These are phyloP conservation scores for Exaiptasia diaphana DNA, from an alignment of 64 coral and sea anemone genomes.

Conservation along the genomic window DNA sequence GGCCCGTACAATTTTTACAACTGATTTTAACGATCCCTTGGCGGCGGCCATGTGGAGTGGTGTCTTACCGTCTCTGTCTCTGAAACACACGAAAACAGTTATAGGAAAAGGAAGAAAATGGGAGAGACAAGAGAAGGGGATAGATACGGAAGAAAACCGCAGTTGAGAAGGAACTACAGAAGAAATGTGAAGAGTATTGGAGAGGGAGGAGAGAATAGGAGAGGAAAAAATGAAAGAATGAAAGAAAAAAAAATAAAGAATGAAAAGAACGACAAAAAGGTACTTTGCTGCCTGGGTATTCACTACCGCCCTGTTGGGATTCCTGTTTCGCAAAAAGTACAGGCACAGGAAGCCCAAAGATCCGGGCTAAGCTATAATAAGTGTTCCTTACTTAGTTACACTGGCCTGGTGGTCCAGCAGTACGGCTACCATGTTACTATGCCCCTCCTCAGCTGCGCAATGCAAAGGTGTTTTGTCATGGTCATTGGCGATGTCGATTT, in stretches of 20 bases:
- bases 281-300: too few relatives aligned
- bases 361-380: background rate
- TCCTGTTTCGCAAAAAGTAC: too few relatives aligned
- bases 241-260: too few relatives aligned
- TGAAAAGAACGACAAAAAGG: background rate
- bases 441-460: conserved; percentile 6
- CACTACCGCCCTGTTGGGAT: too few relatives aligned
- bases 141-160: background rate
- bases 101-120: background rate
- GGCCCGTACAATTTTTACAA: background rate
- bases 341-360: too few relatives aligned
- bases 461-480: conserved; percentile 2
- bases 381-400: background rate
- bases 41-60: conserved; percentile 10
- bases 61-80: conserved; percentile 7
- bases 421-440: background rate
- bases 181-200: background rate
- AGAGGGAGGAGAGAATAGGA: background rate
- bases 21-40: conserved; percentile 15
- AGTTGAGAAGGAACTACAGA: background rate
- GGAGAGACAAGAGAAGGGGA: background rate
- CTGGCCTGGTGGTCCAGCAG: background rate
- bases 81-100: background rate
- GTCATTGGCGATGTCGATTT: conserved; percentile 19
- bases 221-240: too few relatives aligned